Conservation (phyloP, 2,797 vertebrate genomes). For the Anas bernieri region DNA sequence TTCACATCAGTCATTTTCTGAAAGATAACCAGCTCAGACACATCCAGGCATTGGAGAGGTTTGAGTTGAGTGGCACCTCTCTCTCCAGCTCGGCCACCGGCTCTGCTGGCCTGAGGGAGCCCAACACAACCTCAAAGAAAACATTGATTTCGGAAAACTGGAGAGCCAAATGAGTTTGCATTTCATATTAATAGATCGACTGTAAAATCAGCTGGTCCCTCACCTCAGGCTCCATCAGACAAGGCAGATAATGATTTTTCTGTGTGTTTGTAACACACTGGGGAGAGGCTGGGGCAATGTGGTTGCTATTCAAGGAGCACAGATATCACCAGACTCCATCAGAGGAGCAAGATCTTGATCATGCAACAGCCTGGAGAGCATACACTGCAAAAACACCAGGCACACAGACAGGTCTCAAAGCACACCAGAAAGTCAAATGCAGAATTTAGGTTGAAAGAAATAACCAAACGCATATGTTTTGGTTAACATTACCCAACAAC, state of each 20-base stretch:
- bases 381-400: background rate
- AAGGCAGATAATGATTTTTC: background rate
- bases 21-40: background rate
- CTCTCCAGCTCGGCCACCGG: background rate
- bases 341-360: background rate
- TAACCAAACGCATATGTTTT: background rate
- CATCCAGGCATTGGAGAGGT: background rate
- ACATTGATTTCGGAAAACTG: background rate
- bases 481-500: background rate
- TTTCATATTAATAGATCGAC: background rate
- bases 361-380: background rate
- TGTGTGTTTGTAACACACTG: background rate
- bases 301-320: background rate
- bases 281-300: background rate
- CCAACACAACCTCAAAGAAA: background rate
- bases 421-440: background rate
- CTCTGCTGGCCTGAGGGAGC: background rate
- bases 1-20: background rate
- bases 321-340: background rate
- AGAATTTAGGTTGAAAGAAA: background rate
- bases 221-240: background rate
- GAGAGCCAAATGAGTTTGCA: background rate
- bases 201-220: background rate
- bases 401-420: background rate
- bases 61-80: rapidly evolving